These are phyloP conservation scores for Macropodus opercularis DNA, from an alignment of 2,797 vertebrate species.

Conservation along the genomic window DNA sequence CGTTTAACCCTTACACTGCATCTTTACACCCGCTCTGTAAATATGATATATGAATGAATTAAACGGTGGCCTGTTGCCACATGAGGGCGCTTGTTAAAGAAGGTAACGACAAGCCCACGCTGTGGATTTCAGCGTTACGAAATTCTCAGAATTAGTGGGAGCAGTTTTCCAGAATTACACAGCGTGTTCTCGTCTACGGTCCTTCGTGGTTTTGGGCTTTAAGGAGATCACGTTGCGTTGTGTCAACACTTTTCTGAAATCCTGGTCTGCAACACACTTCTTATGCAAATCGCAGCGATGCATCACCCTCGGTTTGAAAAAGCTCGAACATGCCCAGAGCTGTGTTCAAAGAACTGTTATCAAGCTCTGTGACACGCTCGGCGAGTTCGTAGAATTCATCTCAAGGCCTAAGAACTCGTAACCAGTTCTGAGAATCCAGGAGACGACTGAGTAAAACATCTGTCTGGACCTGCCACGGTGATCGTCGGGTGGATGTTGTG, in stretches of 20 bases:
- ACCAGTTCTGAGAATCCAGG: conserved; percentile 1
- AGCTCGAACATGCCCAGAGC: not conserved
- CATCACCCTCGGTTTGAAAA: not conserved
- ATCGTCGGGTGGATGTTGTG: not conserved
- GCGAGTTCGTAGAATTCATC: not conserved
- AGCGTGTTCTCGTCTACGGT: conserved; percentile 2
- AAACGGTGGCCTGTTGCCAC: too few relatives aligned
- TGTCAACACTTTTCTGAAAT: conserved; percentile 20
- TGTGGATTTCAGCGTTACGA: not conserved
- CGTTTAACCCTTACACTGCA: too few relatives aligned
- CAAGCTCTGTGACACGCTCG: too few relatives aligned
- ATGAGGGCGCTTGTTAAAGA: too few relatives aligned
- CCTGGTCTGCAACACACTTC: not conserved
- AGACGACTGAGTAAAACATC: not conserved
- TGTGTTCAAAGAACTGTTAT: too few relatives aligned
- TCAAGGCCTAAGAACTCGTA: not conserved
- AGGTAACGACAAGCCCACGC: not conserved
- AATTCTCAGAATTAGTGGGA: conserved; percentile 8
- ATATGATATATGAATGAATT: too few relatives aligned
- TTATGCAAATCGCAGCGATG: not conserved
- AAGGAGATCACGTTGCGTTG: not conserved
- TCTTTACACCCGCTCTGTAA: too few relatives aligned
- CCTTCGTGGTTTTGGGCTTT: not conserved
- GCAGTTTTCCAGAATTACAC: not conserved
- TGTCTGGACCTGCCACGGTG: not conserved